Percentiles rank a stretch among this genome's conserved stretches.
These are phyloP conservation scores for Zygaena filipendulae DNA, from an alignment of 2,888 invertebrate species.

Conservation along the genomic window DNA sequence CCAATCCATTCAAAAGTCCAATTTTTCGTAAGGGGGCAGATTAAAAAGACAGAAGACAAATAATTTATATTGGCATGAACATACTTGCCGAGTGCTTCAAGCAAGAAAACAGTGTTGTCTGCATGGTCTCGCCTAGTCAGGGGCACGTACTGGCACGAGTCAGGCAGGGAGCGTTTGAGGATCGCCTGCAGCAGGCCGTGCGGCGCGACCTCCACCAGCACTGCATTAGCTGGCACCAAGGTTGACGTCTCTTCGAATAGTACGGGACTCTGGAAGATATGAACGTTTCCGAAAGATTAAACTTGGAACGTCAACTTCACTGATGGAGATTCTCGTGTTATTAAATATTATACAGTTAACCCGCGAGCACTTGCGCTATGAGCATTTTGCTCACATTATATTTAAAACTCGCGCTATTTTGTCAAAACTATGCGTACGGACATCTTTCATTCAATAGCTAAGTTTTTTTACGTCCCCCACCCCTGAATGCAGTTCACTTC, in stretches of 20 bases:
- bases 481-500: not conserved
- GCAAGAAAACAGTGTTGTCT: constrained; percentile 66
- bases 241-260: constrained; percentile 83
- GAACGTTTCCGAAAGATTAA: too few species aligned
- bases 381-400: constrained; percentile 10
- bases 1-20: too few species aligned
- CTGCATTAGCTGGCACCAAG: constrained; percentile 81
- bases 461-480: constrained; percentile 3
- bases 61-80: constrained; percentile 17
- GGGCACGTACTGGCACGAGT: constrained; percentile 73
- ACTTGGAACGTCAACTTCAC: too few species aligned
- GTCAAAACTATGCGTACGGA: constrained; percentile 5
- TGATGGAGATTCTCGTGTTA: too few species aligned
- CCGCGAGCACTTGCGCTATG: constrained; percentile 12
- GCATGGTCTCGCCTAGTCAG: constrained; percentile 77
- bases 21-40: too few species aligned
- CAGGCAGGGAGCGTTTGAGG: constrained; percentile 76
- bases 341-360: too few species aligned
- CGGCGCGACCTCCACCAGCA: constrained; percentile 89
- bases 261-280: constrained; percentile 68
- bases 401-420: constrained; percentile 5
- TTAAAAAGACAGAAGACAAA: not conserved
- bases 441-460: constrained; percentile 7
- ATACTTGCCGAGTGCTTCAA: constrained; percentile 73
- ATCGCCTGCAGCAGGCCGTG: constrained; percentile 91